Base-by-base conservation (phyloP, 2,888 invertebrate genomes). In the Alviniconcha strummeri region DNA sequence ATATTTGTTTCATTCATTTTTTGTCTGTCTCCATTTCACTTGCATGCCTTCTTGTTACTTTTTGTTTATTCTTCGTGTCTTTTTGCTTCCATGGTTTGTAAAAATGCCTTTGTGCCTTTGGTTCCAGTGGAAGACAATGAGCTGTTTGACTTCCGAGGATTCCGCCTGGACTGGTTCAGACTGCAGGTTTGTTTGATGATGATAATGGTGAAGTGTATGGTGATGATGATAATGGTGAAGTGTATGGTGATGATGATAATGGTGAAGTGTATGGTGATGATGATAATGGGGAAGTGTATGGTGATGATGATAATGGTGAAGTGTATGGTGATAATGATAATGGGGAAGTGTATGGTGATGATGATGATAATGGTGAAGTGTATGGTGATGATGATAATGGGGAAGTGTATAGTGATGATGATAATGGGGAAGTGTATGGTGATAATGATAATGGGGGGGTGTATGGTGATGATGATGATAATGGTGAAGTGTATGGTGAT, bases 101-200 rank as follows among this genome's bases (percentile, higher is more conserved):
- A 36, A 36, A 36, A 36, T 36, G 36, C 36, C 36, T 36, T 36
- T 36, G 36, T 36, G 36, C 3, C 36, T 36, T 36, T 36, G 36
- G 85, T 91, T 91, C 85, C 92, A 94, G 98, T 99, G 76, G 98
- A 98, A 94, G 98, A 98, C 72, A 98, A 98, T 94, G 98, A 98
- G 93, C 93, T 98, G 5, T 98, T 99, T 94, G 98, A 99, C 94
- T 98, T 99, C 92, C 96, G 98, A 88, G 98, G 98, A 56, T 96
- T 99, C 90, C 96, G 99, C 57, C 94, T 99, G 85, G 99, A 99
- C 93, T 99, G 99, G 99, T 98, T 98, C 93, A 96, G 99, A 88
- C 95, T 99, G 80, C 99, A 99, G 95, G 94, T 94, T 4, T 6
- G 72, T 60, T 13, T 7, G 19, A 8, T 17, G 55, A n/a, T 52